Base-by-base conservation (phyloP, 2,888 invertebrate species). In the Caenorhabditis virilis region DNA sequence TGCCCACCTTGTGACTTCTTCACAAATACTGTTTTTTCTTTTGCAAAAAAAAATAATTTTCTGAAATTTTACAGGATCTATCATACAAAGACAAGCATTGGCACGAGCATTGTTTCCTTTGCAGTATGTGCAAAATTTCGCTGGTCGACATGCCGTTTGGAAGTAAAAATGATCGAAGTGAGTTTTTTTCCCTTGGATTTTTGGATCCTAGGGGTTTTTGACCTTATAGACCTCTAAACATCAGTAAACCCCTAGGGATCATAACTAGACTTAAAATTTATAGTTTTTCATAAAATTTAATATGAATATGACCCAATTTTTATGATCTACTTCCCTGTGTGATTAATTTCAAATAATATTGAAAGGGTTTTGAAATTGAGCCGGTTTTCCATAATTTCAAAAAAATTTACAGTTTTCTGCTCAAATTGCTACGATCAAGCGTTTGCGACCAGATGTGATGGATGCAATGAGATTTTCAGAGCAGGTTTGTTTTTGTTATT, bases 11-110 rank as follows among this genome's bases (percentile, higher is more conserved):
- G n/a, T n/a, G n/a, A n/a, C n/a, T n/a, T n/a, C n/a, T n/a, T n/a
- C n/a, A n/a, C n/a, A n/a, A n/a, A n/a, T n/a, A n/a, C n/a, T n/a
- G n/a, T n/a, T n/a, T n/a, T n/a, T n/a, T n/a, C n/a, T n/a, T n/a
- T n/a, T n/a, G n/a, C 15, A 5, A 36, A 5, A 36, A 36, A 36
- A 5, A 13, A 36, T n/a, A 36, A 15, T 5, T 36, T 36, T 5
- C 16, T 38, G 16, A 6, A 6, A 9, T 30, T 5, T 72, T 87
- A 7, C 88, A 98, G 97, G 98, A 98, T 88, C 89, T 98, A 87
- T 97, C 97, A 78, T 98, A 98, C 89, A 98, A 98, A 88, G 97
- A 98, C 87, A 94, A 95, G 88, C 98, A 98, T 87, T 98, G 98
- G 98, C 98, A 98, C 86, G 97, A 98, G 87, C 92, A 93, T 51